Percentiles rank a stretch among this genome's conserved stretches.
These are phyloP conservation scores for Malacoraja senta DNA, from an alignment of 2,797 vertebrate genomes.

Conservation along the genomic window DNA sequence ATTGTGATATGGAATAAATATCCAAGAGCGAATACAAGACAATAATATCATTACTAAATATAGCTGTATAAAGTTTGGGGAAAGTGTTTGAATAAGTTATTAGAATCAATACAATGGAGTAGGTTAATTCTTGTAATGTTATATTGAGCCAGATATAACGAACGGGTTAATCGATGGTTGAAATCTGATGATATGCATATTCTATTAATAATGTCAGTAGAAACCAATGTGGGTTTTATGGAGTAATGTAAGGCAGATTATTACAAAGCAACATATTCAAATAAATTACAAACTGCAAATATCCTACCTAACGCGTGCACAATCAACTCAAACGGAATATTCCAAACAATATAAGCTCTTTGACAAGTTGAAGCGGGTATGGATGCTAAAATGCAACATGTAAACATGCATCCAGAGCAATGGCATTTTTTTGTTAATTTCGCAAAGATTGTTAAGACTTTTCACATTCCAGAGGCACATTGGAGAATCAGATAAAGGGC, in stretches of 20 bases:
- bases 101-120: not conserved
- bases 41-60: not conserved
- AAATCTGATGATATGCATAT: not conserved
- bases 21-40: not conserved
- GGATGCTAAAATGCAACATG: not conserved
- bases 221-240: not conserved
- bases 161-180: not conserved
- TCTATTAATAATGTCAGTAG: not conserved
- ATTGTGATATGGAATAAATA: not conserved
- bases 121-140: too few species aligned
- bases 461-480: not conserved
- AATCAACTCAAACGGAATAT: not conserved
- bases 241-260: not conserved
- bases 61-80: not conserved
- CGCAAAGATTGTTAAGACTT: not conserved
- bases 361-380: not conserved
- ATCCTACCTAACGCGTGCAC: not conserved
- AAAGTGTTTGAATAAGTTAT: not conserved
- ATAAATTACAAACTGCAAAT: not conserved
- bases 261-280: not conserved
- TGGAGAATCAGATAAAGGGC: not conserved
- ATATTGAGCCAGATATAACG: not conserved
- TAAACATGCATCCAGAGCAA: not conserved
- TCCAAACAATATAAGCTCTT: not conserved
- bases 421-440: too few species aligned